Evolutionary conservation across 2,888 invertebrate species (phyloP), one percentile per base, ranked within the genome.

Genomic region (Thera britannica): DNA sequence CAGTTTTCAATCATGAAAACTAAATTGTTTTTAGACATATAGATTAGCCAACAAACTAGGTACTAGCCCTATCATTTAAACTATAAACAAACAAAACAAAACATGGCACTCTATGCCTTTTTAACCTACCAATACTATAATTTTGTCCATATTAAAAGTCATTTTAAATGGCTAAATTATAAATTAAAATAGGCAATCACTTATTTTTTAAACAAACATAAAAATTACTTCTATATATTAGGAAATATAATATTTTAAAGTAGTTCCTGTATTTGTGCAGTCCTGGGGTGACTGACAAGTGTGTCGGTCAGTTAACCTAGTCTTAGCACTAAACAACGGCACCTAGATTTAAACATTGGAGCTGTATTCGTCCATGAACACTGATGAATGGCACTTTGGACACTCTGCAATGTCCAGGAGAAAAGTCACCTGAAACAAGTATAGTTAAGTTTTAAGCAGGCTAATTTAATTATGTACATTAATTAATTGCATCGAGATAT

Each of bases 321-420:
- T 46, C 9, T 7, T 46, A 46, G 44, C 44, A 46, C 44, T 46
- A 44, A 44, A 44, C 7, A 7, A 44, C 5, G 34, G 7, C 3
- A 9, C 34, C 52, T 52, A 52, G 9, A 61, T 56, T 74, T 74
- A 79, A 41, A 65, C 46, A 65, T 67, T 78, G 62, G 77, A 81
- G 63, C 68, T 71, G 71, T 89, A 87, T 79, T 93, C 93, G 76
- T 93, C 93, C 68, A 93, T 75, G 73, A 87, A 92, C 23, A 83
- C 80, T 35, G 89, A 72, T 9, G 90, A 90, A 65, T 86, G 90
- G 79, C 94, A 94, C 7, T 89, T 85, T 3, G 94, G 94, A 71
- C 94, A 94, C 65, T 92, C 90, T 0, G 90, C 73, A 65, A 94
- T 90, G 66, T 94, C 94, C 72, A 92, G 77, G 35, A 94, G 78